phyloP scores from a whole-genome alignment of 2,888 invertebrate species.

The Synergus gifuensis region DNA sequence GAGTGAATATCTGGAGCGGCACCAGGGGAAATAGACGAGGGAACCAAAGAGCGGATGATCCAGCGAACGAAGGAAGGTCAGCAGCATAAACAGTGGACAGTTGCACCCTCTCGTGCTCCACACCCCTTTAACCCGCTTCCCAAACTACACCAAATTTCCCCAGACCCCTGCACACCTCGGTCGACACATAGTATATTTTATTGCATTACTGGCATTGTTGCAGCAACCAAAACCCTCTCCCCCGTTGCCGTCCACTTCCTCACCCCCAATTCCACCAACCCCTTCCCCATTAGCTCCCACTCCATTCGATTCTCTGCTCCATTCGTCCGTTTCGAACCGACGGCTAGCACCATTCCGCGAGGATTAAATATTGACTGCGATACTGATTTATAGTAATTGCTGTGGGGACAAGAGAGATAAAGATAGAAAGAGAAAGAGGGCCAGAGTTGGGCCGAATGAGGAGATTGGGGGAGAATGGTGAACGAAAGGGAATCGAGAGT shows the following conservation, averaged over 20 bases:
- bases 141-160: background rate
- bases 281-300: slow-evolving; percentile 46
- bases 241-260: slow-evolving; percentile 55
- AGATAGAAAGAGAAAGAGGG: slow-evolving; percentile 54
- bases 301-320: slow-evolving; percentile 45
- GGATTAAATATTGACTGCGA: slow-evolving; percentile 77
- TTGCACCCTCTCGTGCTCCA: background rate
- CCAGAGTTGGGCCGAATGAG: slow-evolving; percentile 4
- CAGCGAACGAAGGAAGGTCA: slow-evolving; percentile 38
- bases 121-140: background rate
- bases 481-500: slow-evolving; percentile 49
- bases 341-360: slow-evolving; percentile 72
- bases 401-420: slow-evolving; percentile 64
- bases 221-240: slow-evolving; percentile 59
- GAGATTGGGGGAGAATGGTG: slow-evolving; percentile 31
- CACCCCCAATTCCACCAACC: slow-evolving; percentile 48
- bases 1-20: slow-evolving; percentile 33
- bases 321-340: slow-evolving; percentile 62
- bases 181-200: slow-evolving; percentile 72
- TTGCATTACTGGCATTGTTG: slow-evolving; percentile 75
- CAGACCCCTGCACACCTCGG: slow-evolving; percentile 42
- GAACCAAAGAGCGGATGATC: background rate
- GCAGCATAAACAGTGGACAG: slow-evolving; percentile 36
- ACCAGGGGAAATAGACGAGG: slow-evolving; percentile 18
- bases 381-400: slow-evolving; percentile 77